Base-by-base conservation (phyloP, 2,113 vertebrate species). In the Pomatorhinus ruficollis region DNA sequence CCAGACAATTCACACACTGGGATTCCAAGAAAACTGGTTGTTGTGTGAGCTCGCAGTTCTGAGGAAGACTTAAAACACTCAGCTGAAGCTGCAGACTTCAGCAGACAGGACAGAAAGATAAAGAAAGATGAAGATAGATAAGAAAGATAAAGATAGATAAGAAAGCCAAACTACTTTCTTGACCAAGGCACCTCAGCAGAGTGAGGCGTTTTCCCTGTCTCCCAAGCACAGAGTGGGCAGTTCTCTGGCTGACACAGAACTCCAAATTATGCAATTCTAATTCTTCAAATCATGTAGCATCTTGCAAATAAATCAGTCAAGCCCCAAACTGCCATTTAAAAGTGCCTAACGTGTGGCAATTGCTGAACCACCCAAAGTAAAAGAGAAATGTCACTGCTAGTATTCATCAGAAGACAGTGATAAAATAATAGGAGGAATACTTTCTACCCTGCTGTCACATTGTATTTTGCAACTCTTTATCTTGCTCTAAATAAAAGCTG, bases 301-400 rank as follows among this genome's bases (percentile, higher is more conserved):
- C 95, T 95, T 93, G 94, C 59, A 92, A 90, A 93, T 69, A 19
- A 64, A 52, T 72, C 85, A 92, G n/a, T 69, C 88, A 80, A 95
- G 53, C 57, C 75, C 75, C 40, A 77, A 79, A 19, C 79, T 69
- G 31, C 25, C 3, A 1, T 44, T 80, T n/a, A 49, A 60, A 64
- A 69, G 40, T 44, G 33, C 50, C 84, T 83, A 71, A 42, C 21
- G 9, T 82, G 71, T 66, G 71, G 90, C 85, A 95, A 90, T 37
- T 40, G 15, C 14, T 83, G 95, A 92, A 61, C 66, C 79, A 80
- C 85, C 82, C 63, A 23, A 24, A 37, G 50, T 31, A 44, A 52
- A 82, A 72, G 70, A 87, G 70, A 93, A 84, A 52, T n/a, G 56
- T 20, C 21, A 16, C 45, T 75, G 18, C 16, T 52, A 25, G n/a